Base-by-base conservation (phyloP, 2,888 invertebrate genomes). In the Ligdia adustata region DNA sequence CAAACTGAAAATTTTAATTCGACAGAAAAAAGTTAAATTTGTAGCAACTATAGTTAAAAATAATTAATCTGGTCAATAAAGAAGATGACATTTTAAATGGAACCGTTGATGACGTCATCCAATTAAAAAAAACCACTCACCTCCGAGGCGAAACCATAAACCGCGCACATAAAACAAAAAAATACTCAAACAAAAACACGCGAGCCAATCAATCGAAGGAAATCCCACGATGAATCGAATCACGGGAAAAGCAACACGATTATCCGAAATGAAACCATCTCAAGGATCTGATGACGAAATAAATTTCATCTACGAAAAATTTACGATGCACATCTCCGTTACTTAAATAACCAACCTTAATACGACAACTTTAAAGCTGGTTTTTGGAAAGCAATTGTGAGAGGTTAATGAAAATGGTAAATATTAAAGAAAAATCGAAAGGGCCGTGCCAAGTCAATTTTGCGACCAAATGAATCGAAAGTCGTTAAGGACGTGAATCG, bases 401-500 rank as follows among this genome's bases (percentile, higher is more conserved):
- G 18, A 22, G 32, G 31, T 49, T 27, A 73, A 73, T 72, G 67
- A 63, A 72, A 73, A 70, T 67, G 65, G 70, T 71, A 73, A 73
- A 73, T 72, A 73, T 69, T 71, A 67, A 48, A 49, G 42, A 39
- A 42, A 66, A 72, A 67, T 67, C 64, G 60, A 62, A 60, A 58
- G 62, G 64, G 65, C 56, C 62, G 61, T 57, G 67, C 66, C 63
- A 62, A 72, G 66, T 71, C 70, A 72, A 72, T 72, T 72, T 72
- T 60, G 66, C 52, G 55, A 66, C 57, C 69, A 71, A 72, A 72
- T 72, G 73, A 69, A 66, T 67, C 64, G 73, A 70, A 63, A 66
- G 58, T 67, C 70, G 64, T 71, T 71, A 69, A 49, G 58, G 51
- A 52, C 46, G 49, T 34, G 32, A 53, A 57, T 55, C 52, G 59